Evolutionary conservation across 2,888 invertebrate genomes (phyloP), one percentile per base, ranked within the genome.

Genomic region (Drosophila kuntzei): DNA sequence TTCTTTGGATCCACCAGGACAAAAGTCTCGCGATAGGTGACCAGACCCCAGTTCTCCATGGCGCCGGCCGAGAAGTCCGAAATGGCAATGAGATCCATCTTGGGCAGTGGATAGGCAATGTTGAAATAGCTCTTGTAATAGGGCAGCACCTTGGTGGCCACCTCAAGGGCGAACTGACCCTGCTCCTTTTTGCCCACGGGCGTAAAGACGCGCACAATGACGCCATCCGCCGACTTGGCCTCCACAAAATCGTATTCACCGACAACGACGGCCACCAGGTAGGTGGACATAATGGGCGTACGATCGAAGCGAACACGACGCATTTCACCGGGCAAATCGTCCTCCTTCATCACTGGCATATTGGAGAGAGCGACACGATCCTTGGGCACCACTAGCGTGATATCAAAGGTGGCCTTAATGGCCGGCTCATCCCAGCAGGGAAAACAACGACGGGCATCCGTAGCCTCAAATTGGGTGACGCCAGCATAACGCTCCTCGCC

Each of bases 401-500:
- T 96, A 91, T 98, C 96, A 93, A 99, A 99, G 1, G 97, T 98
- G 1, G 99, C 97, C 93, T 99, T 99, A 70, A 97, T 95, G 11
- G 98, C 97, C 8, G 99, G 99, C 92, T 99, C 99, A 92, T 99
- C 99, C 98, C 98, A 99, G 92, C 98, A 99, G 3, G 99, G 99
- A 90, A 99, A 99, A 90, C 98, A 97, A 80, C 97, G 94, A 60
- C 99, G 94, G 6, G 99, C 99, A 93, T 97, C 96, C 2, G 96
- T 97, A 0, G 97, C 94, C 91, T 97, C 97, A 91, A 98, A 98
- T 93, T 98, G 98, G 55, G 98, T 98, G 66, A 97, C 97, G 34
- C 97, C 98, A 29, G 96, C 96, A 90, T 95, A 96, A 57, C 95
- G 94, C 90, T 96, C 96, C 76, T 96, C 96, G 9, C 97, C 97